A percentile compares a stretch with the other conserved stretches of the same genome.
Evolutionary conservation across 2,113 vertebrate species (phyloP).

Genomic region (Gymnocephalus cernua): DNA sequence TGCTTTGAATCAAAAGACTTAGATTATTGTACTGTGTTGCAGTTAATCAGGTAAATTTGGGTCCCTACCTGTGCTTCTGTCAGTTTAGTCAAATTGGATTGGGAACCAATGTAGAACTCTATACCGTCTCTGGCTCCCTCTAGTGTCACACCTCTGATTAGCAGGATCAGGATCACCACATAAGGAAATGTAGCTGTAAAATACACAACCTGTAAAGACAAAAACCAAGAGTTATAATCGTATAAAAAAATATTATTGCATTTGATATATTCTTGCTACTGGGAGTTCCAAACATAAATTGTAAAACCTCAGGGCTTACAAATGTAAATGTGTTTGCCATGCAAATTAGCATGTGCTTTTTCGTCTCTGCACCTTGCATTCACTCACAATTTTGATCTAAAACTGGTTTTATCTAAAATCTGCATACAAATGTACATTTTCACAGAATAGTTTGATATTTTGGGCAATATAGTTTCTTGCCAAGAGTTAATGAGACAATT

Average conservation of each 20-base stretch:
- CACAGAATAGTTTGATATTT: not conserved
- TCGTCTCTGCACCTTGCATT: not conserved
- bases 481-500: not conserved
- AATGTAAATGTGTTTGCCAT: not conserved
- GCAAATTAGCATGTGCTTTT: not conserved
- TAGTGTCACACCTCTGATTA: constrained; percentile 92
- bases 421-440: not conserved
- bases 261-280: not conserved
- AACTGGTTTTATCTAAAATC: not conserved
- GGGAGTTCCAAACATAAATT: not conserved
- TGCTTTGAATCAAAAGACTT: not conserved
- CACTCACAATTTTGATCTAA: not conserved
- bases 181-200: constrained; percentile 96
- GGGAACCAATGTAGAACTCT: constrained; percentile 91
- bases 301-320: not conserved
- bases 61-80: constrained; percentile 88
- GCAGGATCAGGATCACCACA: constrained; percentile 89
- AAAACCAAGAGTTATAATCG: not conserved
- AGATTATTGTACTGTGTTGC: not conserved
- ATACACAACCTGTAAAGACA: constrained; percentile 92
- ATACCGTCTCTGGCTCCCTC: constrained; percentile 93
- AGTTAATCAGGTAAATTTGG: not conserved
- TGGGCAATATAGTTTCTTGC: not conserved
- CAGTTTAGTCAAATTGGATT: constrained; percentile 94
- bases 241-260: not conserved